A percentile compares a stretch with the other conserved stretches of the same genome.
Conservation (phyloP, 2,797 vertebrate genomes). For the Diplodus sargus region DNA sequence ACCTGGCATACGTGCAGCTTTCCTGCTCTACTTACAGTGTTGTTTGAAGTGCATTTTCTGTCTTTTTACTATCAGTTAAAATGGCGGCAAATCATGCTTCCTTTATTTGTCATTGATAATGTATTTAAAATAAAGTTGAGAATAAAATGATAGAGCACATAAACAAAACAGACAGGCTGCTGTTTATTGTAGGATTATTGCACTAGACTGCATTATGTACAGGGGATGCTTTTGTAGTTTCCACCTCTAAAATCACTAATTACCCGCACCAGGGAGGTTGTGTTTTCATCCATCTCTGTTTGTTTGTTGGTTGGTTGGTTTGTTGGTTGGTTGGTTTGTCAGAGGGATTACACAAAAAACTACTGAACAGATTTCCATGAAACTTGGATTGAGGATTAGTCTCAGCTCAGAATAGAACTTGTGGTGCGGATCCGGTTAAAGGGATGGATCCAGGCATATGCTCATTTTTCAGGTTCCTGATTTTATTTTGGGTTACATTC, state of each 20-base stretch:
- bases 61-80: slow-evolving; percentile 19
- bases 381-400: too few species aligned
- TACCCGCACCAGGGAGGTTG: too few species aligned
- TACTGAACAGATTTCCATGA: too few species aligned
- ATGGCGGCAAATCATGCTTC: not conserved
- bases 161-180: not conserved
- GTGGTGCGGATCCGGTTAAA: too few species aligned
- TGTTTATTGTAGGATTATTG: slow-evolving; percentile 6
- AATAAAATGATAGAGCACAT: not conserved
- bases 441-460: too few species aligned
- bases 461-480: too few species aligned
- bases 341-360: too few species aligned
- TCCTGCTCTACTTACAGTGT: slow-evolving; percentile 47
- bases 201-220: not conserved
- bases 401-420: too few species aligned
- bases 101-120: not conserved
- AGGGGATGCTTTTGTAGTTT: not conserved
- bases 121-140: not conserved
- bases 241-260: not conserved
- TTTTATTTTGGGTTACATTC: too few species aligned
- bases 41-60: slow-evolving; percentile 49
- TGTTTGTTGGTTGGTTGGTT: too few species aligned
- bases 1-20: slow-evolving; percentile 43
- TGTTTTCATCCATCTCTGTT: too few species aligned
- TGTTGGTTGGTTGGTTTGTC: too few species aligned